Conservation (phyloP, 2,888 invertebrate genomes). For the Acleris literana region DNA sequence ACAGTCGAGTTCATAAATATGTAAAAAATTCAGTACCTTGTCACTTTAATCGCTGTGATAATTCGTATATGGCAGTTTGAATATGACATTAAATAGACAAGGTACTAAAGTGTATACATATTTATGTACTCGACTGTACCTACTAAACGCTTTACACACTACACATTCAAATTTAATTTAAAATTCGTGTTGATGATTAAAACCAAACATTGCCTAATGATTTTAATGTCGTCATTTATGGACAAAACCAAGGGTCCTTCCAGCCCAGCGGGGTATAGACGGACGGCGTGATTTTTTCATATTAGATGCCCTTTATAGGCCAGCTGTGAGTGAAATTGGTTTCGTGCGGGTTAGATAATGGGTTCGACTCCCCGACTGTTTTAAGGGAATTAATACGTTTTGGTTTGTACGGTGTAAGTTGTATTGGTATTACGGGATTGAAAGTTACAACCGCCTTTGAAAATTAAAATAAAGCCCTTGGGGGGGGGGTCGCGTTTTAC, state of each 20-base stretch:
- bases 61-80: too few species aligned
- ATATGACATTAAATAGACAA: too few species aligned
- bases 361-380: conserved; percentile 62
- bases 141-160: too few species aligned
- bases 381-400: conserved; percentile 50
- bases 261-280: conserved; percentile 63
- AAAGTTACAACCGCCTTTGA: background rate
- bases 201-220: conserved; percentile 12
- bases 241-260: conserved; percentile 59
- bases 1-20: too few species aligned
- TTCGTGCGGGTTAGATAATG: conserved; percentile 72
- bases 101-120: too few species aligned
- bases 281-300: conserved; percentile 56
- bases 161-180: too few species aligned
- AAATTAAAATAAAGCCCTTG: too few species aligned
- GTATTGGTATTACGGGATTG: background rate
- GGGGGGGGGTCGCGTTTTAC: too few species aligned
- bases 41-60: too few species aligned
- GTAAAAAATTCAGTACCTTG: too few species aligned
- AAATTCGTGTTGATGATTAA: background rate
- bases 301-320: conserved; percentile 65
- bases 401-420: conserved; percentile 45
- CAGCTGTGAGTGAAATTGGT: conserved; percentile 79
- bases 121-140: too few species aligned
- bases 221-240: conserved; percentile 63